phyloP scores from a whole-genome alignment of 2,113 vertebrate species.

The Myanophis thanlyinensis region DNA sequence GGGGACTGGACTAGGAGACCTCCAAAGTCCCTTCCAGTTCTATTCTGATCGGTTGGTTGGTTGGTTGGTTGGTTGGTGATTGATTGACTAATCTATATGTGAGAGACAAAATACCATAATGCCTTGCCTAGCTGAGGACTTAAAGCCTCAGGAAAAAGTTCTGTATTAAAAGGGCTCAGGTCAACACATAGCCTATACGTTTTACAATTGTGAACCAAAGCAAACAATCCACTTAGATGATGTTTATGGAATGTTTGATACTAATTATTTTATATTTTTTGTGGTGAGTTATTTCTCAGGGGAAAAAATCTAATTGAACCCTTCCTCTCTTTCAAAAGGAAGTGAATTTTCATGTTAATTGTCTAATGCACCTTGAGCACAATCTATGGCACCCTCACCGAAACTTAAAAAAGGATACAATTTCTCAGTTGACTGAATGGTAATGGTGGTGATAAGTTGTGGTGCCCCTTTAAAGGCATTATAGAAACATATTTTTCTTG shows the following conservation, averaged over 20 bases:
- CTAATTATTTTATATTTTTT: not conserved
- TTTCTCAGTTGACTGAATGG: not conserved
- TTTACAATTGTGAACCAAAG: not conserved
- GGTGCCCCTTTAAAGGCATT: accelerated
- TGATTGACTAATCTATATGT: not conserved
- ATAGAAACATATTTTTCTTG: not conserved
- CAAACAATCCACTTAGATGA: not conserved
- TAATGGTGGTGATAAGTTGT: not conserved
- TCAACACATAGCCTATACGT: not conserved
- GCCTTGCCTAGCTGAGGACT: not conserved
- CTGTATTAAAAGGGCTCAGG: not conserved
- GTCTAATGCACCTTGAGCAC: no score
- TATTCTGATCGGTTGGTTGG: no score
- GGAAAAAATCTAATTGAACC: not conserved
- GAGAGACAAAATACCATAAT: not conserved
- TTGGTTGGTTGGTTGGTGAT: no score
- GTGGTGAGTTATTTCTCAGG: no score
- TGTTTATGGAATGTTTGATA: not conserved
- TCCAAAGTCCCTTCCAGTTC: no score
- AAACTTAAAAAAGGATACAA: constrained; percentile 3
- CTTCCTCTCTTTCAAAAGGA: not conserved
- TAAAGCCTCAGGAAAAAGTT: not conserved
- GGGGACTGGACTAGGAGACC: not conserved
- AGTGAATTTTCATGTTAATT: no score
- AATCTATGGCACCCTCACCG: not conserved